Conservation (phyloP, 2,888 invertebrate species). For the Leptothorax acervorum region DNA sequence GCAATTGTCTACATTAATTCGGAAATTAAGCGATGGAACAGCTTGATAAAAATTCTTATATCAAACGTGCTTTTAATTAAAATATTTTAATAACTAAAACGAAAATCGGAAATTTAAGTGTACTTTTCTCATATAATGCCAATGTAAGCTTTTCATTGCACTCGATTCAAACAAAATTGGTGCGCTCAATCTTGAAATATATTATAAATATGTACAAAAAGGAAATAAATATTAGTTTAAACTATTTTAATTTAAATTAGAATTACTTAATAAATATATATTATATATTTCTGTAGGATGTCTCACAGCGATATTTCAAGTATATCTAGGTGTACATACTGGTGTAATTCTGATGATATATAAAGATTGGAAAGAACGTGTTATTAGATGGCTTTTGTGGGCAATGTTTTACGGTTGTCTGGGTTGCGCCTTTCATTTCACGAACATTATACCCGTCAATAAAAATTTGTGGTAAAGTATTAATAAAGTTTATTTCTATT, state of each 20-base stretch:
- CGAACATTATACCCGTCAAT: slow-evolving; percentile 93
- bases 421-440: slow-evolving; percentile 92
- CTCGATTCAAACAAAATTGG: too few species aligned
- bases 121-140: too few species aligned
- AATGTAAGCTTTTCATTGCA: too few species aligned
- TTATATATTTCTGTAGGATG: slow-evolving; percentile 87
- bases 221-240: background rate
- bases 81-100: too few species aligned
- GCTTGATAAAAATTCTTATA: too few species aligned
- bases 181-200: too few species aligned
- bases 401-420: slow-evolving; percentile 89
- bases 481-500: background rate
- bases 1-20: too few species aligned
- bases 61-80: too few species aligned
- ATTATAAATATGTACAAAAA: background rate
- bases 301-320: slow-evolving; percentile 92
- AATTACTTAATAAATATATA: background rate
- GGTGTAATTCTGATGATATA: slow-evolving; percentile 91
- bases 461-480: slow-evolving; percentile 95
- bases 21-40: too few species aligned
- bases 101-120: too few species aligned
- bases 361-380: slow-evolving; percentile 87
- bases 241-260: background rate
- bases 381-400: slow-evolving; percentile 93
- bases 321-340: slow-evolving; percentile 93